Base-by-base conservation (phyloP, 2,797 vertebrate species). In the Phalanger gymnotis region DNA sequence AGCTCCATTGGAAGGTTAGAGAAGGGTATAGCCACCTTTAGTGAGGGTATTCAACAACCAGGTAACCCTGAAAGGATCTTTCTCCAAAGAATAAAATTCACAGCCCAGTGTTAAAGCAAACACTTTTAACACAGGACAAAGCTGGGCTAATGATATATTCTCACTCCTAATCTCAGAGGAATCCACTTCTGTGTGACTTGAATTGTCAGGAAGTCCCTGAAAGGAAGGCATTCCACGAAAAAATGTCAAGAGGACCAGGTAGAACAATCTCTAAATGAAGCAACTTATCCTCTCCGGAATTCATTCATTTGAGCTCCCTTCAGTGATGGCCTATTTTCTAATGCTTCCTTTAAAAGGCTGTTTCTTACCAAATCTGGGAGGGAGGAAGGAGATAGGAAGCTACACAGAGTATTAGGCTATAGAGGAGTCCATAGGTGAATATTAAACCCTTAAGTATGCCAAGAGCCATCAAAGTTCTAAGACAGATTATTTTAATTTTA, bases 91-190 rank as follows among this genome's bases (percentile, higher is more conserved):
- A 2, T 81, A 89, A 89, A 95, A 92, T 54, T 94, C 30, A 51
- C 81, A 61, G 94, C 56, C 55, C 1, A 47, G 9, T 47, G 92
- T 92, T 57, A 94, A 97, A 94, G 90, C 30, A 93, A 92, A 73
- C 58, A 92, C 16, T 91, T 51, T 73, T 90, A 94, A 54, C 57
- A 89, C 5, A 30, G 61, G 91, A 92, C 94, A 89, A 53, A 95
- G 91, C 14, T 11, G 6, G 61, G 90, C 54, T 91, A 94, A 93
- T 66, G 91, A 91, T 54, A 47, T 91, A 81, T 93, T 93, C 31
- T 93, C 5, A 93, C 34, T 53, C 30, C 54, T 91, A 56, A 95
- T 91, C 51, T 89, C 53, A 73, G 95, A 47, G 93, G 28, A 97
- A 56, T 95, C 10, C 73, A 87, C 40, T 22, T 92, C 91, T 91